Evolutionary conservation across 2,113 vertebrate species (phyloP).

Genomic region (Ammodytes marinus): DNA sequence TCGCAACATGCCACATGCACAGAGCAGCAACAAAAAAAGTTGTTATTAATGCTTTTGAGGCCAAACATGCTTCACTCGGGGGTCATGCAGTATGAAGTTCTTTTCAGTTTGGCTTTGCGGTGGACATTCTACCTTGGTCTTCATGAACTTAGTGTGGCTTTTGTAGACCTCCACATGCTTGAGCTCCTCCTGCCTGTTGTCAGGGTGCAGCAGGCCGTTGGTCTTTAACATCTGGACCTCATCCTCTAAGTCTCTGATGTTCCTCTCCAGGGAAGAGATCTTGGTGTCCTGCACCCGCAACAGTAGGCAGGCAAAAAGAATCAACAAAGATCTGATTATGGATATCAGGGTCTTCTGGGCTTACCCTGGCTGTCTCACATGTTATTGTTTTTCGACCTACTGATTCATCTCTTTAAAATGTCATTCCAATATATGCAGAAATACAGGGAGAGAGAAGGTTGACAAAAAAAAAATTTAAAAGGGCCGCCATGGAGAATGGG

Average conservation of each 20-base stretch:
- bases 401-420: background rate
- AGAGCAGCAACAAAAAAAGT: background rate
- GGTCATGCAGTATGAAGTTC: slow-evolving; percentile 20
- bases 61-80: slow-evolving; percentile 34
- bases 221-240: slow-evolving; percentile 99
- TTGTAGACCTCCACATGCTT: slow-evolving; percentile 99
- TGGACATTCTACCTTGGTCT: slow-evolving; percentile 91
- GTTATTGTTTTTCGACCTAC: background rate
- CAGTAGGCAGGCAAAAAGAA: slow-evolving; percentile 60
- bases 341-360: background rate
- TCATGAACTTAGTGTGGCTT: slow-evolving; percentile 99
- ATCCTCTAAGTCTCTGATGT: slow-evolving; percentile 98
- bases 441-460: background rate
- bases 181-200: slow-evolving; percentile 94
- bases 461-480: background rate
- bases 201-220: slow-evolving; percentile 91
- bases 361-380: background rate
- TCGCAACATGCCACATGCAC: slow-evolving; percentile 21
- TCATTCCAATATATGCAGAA: background rate
- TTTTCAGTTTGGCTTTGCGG: background rate
- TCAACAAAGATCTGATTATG: slow-evolving; percentile 40
- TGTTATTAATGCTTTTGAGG: background rate
- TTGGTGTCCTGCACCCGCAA: slow-evolving; percentile 93
- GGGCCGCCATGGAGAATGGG: background rate
- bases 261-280: slow-evolving; percentile 96